Evolutionary conservation across 2,888 invertebrate species (phyloP).

Genomic region (Thyatira batis): DNA sequence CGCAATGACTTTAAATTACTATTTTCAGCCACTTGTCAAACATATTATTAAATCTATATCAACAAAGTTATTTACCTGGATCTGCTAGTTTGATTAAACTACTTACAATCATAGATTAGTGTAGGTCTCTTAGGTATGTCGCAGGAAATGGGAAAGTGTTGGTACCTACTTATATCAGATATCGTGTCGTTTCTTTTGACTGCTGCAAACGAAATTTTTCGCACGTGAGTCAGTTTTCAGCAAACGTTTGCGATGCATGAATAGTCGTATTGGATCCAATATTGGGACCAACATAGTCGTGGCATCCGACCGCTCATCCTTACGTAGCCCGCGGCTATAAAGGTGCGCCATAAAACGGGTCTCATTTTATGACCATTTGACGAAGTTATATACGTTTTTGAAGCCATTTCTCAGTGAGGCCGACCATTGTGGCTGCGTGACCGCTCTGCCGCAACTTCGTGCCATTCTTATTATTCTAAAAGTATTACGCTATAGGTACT

Average conservation of each 20-base stretch:
- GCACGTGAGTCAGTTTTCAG: not conserved
- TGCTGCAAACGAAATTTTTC: not conserved
- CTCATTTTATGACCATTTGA: constrained; percentile 79
- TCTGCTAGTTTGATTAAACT: not conserved
- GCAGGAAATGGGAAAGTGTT: too few species aligned
- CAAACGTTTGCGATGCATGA: constrained; percentile 12
- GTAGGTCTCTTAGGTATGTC: too few species aligned
- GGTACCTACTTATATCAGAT: too few species aligned
- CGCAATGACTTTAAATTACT: constrained; percentile 32
- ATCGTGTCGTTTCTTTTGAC: too few species aligned
- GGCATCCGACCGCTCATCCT: constrained; percentile 65
- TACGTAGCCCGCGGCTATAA: constrained; percentile 73
- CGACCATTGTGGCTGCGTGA: constrained; percentile 71
- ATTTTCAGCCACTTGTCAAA: constrained; percentile 26
- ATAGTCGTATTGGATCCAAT: constrained; percentile 35
- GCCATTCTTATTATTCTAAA: constrained; percentile 59
- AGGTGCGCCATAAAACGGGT: constrained; percentile 78
- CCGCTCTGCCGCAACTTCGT: constrained; percentile 52
- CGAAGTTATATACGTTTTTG: constrained; percentile 78
- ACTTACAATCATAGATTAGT: too few species aligned
- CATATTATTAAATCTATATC: constrained; percentile 8
- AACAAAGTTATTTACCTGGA: not conserved
- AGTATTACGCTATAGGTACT: constrained; percentile 50
- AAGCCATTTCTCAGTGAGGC: constrained; percentile 69
- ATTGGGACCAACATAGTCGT: constrained; percentile 41